Base-by-base conservation (phyloP, 2,797 vertebrate genomes). In the Arrhamphus sclerolepis region DNA sequence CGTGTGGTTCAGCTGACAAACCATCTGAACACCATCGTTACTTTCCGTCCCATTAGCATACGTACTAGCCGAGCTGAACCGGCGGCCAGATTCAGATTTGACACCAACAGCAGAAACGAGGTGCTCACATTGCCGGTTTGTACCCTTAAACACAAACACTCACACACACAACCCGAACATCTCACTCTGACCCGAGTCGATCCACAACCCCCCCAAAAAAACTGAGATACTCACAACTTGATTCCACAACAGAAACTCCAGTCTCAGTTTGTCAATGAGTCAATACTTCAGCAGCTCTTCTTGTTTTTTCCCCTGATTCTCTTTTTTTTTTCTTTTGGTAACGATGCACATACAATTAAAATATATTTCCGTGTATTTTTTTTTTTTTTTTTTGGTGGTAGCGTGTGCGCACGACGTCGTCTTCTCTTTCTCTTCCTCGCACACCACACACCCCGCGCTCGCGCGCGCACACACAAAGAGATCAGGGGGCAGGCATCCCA, bases 401-500 rank as follows among this genome's bases (percentile, higher is more conserved):
- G 86, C 80, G 85, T 86, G 84, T 86, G 86, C 86, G 90, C 89
- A 89, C 91, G 87, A 89, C 91, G 87, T 86, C 87, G 89, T 92
- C 87, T 91, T 84, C 81, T 89, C 85, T 90, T 73, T 80, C 80
- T 86, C 80, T 87, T 74, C 81, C 88, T 92, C 83, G 83, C 90
- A 90, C 90, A 79, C 79, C 72, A 87, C 83, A 81, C 88, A 91
- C 89, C 87, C 87, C 87, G 82, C 78, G 75, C 84, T 83, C 86
- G 87, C 92, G 84, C 92, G 87, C 92, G 89, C 91, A 93, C 92
- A 94, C 92, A 94, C 92, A 93, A 93, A 94, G 92, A 93, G 92
- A 94, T 92, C 91, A 93, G 92, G 93, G 92, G 92, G 90, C 92
- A 93, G 92, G 86, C 93, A 94, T 94, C 93, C 93, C 93, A 93